Evolutionary conservation across 2,113 vertebrate species (phyloP).

Genomic region (Lipophrys pholis): DNA sequence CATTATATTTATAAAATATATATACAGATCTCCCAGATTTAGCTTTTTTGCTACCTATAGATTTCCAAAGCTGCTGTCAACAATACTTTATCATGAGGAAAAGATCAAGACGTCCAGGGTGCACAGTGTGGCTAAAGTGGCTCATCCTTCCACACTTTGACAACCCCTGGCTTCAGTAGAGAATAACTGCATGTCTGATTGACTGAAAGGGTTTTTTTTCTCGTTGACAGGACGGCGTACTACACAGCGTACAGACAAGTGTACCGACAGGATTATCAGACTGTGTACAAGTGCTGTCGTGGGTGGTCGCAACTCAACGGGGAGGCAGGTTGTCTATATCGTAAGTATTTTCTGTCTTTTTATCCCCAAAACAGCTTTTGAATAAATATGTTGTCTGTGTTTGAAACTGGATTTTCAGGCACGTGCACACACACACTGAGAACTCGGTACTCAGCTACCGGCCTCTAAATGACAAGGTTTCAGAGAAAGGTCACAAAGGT

Average conservation of each 20-base stretch:
- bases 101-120: too few species aligned
- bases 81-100: too few species aligned
- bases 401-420: background rate
- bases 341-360: slow-evolving; percentile 83
- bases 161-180: background rate
- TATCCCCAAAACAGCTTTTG: background rate
- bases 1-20: too few species aligned
- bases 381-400: background rate
- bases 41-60: too few species aligned
- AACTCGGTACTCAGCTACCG: slow-evolving; percentile 27
- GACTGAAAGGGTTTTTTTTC: slow-evolving; percentile 20
- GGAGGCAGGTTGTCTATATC: slow-evolving; percentile 87
- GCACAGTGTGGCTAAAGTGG: too few species aligned
- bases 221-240: slow-evolving; percentile 85
- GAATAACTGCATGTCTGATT: background rate
- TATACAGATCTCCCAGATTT: too few species aligned
- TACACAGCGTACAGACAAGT: slow-evolving; percentile 88
- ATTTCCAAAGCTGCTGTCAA: too few species aligned
- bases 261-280: slow-evolving; percentile 83
- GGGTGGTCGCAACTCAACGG: slow-evolving; percentile 89
- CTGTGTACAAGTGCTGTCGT: slow-evolving; percentile 86
- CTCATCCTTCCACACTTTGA: background rate
- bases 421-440: slow-evolving; percentile 10
- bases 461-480: slow-evolving; percentile 43
- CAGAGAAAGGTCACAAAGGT: slow-evolving; percentile 54